Conservation (phyloP, 2,113 vertebrate species). For the Pluvianellus socialis region DNA sequence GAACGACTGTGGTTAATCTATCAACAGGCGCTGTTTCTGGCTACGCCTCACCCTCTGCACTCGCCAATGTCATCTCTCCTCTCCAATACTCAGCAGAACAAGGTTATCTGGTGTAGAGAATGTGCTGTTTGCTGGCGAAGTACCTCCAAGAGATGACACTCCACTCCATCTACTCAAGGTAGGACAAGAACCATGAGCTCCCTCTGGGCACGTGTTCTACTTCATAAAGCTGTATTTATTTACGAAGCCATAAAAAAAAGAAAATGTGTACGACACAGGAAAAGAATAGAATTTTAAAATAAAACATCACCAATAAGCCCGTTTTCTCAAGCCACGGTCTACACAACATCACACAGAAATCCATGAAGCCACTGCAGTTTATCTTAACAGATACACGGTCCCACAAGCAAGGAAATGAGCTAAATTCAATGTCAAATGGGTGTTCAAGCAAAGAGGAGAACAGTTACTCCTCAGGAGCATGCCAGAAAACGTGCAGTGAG, state of each 20-base stretch:
- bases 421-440: fast-evolving
- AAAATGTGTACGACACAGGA: neutral
- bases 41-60: neutral
- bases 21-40: neutral
- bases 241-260: neutral
- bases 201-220: neutral
- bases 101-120: neutral
- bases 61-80: neutral
- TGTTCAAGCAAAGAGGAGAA: neutral
- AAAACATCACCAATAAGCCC: neutral
- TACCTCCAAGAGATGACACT: neutral
- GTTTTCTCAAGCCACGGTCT: neutral
- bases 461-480: fast-evolving
- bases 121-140: neutral
- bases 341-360: neutral
- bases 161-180: neutral
- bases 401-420: neutral
- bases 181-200: neutral
- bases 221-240: neutral
- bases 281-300: neutral
- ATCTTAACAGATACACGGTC: neutral
- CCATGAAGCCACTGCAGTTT: neutral
- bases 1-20: neutral
- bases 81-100: neutral
- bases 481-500: neutral